Base-by-base conservation (phyloP, 1,140 invertebrate species). In the Drosophila pectinifera region DNA sequence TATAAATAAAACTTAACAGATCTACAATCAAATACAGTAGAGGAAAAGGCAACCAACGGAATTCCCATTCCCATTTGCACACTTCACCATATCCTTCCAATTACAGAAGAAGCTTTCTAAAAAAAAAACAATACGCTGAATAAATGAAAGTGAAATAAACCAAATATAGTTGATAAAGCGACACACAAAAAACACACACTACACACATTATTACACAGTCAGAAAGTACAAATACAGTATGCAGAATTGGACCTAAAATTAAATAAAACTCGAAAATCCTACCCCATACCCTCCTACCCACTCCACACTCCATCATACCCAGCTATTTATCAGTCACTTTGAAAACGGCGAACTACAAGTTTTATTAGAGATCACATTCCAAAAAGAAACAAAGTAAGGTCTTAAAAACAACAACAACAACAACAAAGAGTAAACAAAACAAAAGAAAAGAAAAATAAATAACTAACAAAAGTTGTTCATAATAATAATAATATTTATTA, bases 371-470 rank as follows among this genome's bases (percentile, higher is more conserved):
- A 89, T 84, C 84, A 89, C 84, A 89, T 89, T 89, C 84, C 84
- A 89, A 89, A 88, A 89, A 62, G 84, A 67, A 88, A 89, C 84
- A 89, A 90, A 67, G 80, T 82, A 89, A 89, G 88, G 84, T 88
- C 84, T 88, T 86, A 84, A 74, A 80, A 76, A 68, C 58, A 58
- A 75, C 55, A 65, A 43, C 43, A 45, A 51, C 48, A 79, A n/a
- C n/a, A n/a, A 61, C 78, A 80, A 54, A 70, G 63, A 55, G 68
- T 70, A 56, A 65, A 80, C 58, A 73, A 72, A 51, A 18, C 48
- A 34, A 51, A 46, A 8, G 43, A 24, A 42, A 20, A 45, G 5
- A 1, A 16, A 36, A 41, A 80, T 72, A 61, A 76, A 53, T 54
- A 72, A 77, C 51, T 56, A 72, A 72, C 73, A 46, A 39, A 70